Base-by-base conservation (phyloP, 92 coral and sea anemone genomes). In the Epizoanthus scotinus region DNA sequence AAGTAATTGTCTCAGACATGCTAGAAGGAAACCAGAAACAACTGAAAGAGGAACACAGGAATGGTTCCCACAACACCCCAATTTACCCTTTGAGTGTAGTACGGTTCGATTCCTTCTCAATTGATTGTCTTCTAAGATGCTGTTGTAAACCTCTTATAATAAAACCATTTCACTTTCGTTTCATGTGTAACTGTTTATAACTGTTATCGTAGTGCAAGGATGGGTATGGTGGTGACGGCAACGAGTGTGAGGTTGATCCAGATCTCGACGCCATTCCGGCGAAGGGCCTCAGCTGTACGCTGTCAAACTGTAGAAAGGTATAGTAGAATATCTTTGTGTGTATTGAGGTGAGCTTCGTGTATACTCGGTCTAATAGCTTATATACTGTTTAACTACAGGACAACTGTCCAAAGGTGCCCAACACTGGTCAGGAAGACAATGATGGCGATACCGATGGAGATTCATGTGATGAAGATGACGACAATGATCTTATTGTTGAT, bases 241-340 rank as follows among this genome's bases (percentile, higher is more conserved):
- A 89, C 28, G 98, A 91, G 74, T 95, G 98, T 55, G 91, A 88
- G 25, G 78, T 87, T 25, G 98, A 95, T 80, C 90, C 91, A 63
- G 98, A 95, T 73, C 87, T 92, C 27, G 98, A 95, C 64, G 93
- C 91, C 21, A 93, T 95, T 54, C 98, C 98, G 0, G 90, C 88
- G 78, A 67, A 87, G 19, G 95, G 89, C 4, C 91, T 95, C 10
- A 95, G 98, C 70, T 95, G 98, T 71, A 70, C 89, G 24, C 86
- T 90, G 34, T 87, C 89, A 55, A 91, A 85, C 79, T 95, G 98
- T 57, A 86, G 81, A 58, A 71, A 86, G 94, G 98, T 94, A 80
- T 70, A 77, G 18, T 24, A 10, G 15, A 28, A 26, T 50, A 27
- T 2, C 38, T 49, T 26, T 18, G 7, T 22, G 19, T 67, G 19